Evolutionary conservation across 2,113 vertebrate genomes (phyloP).

Genomic region (Xenopus laevis): DNA sequence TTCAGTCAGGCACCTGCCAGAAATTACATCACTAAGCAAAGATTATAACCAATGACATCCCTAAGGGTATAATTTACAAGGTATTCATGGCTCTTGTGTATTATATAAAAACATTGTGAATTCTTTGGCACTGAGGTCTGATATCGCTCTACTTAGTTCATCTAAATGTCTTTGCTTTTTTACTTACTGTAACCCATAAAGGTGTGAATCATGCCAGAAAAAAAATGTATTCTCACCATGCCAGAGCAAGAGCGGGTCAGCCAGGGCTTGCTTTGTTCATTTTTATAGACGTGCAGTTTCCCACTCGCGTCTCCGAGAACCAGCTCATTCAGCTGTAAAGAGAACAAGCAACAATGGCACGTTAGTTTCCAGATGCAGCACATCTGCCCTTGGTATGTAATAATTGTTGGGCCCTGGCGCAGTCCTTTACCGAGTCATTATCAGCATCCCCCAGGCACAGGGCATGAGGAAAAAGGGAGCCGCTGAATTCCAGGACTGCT

Average conservation of each 20-base stretch:
- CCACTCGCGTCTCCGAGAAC: conserved; percentile 93
- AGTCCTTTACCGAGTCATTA: conserved; percentile 76
- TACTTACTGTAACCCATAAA: no score
- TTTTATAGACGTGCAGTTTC: conserved; percentile 88
- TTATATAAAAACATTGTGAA: no score
- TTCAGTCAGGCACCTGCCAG: no score
- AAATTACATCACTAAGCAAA: no score
- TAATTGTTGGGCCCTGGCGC: no score
- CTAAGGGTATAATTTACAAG: no score
- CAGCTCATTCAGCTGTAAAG: conserved; percentile 84
- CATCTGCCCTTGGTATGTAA: no score
- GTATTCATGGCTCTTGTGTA: no score
- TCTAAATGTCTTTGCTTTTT: no score
- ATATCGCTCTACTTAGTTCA: no score
- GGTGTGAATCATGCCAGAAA: conserved; percentile 5
- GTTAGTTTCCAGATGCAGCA: neutral
- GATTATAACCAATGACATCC: no score
- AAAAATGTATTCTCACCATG: conserved; percentile 74
- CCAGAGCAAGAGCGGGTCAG: conserved; percentile 82
- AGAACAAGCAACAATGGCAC: neutral
- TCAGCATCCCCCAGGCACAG: conserved; percentile 91
- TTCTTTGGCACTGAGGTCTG: no score
- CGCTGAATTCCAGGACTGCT: conserved; percentile 84
- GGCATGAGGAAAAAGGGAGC: conserved; percentile 86
- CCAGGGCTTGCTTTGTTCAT: conserved; percentile 87